These are phyloP conservation scores for Speoplatyrhinus poulsoni DNA, from an alignment of 2,113 vertebrate species.

Conservation along the genomic window DNA sequence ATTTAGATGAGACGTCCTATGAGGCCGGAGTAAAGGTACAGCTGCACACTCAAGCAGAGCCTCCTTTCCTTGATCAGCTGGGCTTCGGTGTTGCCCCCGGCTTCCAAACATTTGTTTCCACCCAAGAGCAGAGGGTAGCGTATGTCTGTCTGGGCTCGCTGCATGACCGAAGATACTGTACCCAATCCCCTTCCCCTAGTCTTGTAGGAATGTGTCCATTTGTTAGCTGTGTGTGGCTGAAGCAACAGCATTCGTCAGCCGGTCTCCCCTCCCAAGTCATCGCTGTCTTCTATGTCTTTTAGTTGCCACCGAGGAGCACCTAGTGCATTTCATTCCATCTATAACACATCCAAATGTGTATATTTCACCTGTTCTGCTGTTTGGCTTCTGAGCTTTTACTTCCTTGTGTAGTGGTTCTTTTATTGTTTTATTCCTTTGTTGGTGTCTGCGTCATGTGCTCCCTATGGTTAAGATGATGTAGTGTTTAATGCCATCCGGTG, in stretches of 20 bases:
- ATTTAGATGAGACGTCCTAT: constrained; percentile 75
- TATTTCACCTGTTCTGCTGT: constrained; percentile 28
- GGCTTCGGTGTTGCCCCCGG: constrained; percentile 76
- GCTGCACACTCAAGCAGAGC: constrained; percentile 76
- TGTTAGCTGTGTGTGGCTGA: constrained; percentile 44
- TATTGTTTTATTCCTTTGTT: constrained; percentile 7
- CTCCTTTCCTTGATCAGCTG: constrained; percentile 74
- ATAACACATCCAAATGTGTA: constrained; percentile 21
- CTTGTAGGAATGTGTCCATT: constrained; percentile 35
- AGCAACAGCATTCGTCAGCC: constrained; percentile 48
- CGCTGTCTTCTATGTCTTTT: constrained; percentile 35
- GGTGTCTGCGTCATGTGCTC: constrained; percentile 20
- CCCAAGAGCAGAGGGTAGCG: constrained; percentile 78
- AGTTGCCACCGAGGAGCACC: constrained; percentile 21
- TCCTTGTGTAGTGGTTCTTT: constrained; percentile 24
- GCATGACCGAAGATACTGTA: constrained; percentile 50
- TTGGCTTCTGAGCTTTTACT: constrained; percentile 24
- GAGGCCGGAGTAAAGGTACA: constrained; percentile 79
- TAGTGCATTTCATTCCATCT: constrained; percentile 41
- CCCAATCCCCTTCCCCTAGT: constrained; percentile 28
- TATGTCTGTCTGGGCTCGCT: constrained; percentile 64
- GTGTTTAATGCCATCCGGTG: constrained; percentile 29
- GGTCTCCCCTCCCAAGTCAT: constrained; percentile 27
- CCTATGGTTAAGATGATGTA: constrained; percentile 9
- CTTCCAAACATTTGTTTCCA: constrained; percentile 86